phyloP scores from a whole-genome alignment of 2,113 vertebrate genomes.

The Copsychus sechellarum region DNA sequence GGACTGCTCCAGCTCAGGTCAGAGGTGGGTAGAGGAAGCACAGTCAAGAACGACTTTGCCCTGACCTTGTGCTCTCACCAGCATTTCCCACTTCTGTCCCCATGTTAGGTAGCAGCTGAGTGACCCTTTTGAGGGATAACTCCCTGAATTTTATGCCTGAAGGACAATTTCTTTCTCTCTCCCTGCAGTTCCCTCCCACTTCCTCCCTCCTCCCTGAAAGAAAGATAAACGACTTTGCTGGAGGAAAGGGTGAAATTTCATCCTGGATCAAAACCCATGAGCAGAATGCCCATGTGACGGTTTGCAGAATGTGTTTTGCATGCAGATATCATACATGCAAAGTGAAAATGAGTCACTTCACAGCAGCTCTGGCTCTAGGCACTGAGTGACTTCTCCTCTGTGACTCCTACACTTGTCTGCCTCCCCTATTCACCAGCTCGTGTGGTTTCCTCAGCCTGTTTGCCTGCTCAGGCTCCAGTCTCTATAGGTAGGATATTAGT shows the following conservation, averaged over 20 bases:
- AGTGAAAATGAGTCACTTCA: conserved; percentile 64
- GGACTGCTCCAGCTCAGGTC: fast-evolving
- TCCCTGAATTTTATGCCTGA: conserved; percentile 21
- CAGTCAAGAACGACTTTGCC: not conserved
- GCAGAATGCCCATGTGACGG: conserved; percentile 45
- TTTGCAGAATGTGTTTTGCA: not conserved
- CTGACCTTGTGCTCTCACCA: not conserved
- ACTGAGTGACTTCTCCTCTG: conserved; percentile 41
- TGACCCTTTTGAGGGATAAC: conserved; percentile 20
- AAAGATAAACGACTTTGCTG: conserved; percentile 64
- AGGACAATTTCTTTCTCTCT: conserved; percentile 2
- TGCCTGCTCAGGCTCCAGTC: conserved; percentile 4
- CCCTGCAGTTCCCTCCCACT: conserved; percentile 12
- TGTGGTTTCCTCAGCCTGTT: not conserved
- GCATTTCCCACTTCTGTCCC: not conserved
- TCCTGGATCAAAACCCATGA: conserved; percentile 47
- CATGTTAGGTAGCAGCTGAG: not conserved
- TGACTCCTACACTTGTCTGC: conserved; percentile 56
- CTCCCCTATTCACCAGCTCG: conserved; percentile 36
- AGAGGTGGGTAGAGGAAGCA: not conserved
- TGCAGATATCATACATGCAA: conserved; percentile 59
- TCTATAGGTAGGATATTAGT: not conserved
- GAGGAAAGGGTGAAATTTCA: conserved; percentile 70
- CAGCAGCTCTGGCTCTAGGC: conserved; percentile 60
- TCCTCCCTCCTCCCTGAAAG: conserved; percentile 58